phyloP scores from a whole-genome alignment of 2,797 vertebrate species.

The Danio tinwini region DNA sequence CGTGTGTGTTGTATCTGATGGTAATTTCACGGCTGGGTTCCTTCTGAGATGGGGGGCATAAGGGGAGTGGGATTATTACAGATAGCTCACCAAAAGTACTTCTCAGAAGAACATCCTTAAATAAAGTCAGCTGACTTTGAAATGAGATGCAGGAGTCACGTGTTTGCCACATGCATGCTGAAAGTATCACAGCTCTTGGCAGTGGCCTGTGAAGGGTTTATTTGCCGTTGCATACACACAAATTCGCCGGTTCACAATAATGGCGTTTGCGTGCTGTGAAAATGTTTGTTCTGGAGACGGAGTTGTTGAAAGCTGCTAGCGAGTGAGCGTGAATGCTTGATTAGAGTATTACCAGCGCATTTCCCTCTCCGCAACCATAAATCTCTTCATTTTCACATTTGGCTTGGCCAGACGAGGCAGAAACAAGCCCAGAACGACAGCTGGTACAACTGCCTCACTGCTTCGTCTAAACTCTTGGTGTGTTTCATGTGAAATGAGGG shows the following conservation, averaged over 20 bases:
- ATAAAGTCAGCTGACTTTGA: conserved; percentile 34
- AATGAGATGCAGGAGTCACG: conserved; percentile 15
- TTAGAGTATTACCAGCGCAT: conserved; percentile 73
- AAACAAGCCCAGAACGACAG: conserved; percentile 65
- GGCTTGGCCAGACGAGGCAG: conserved; percentile 68
- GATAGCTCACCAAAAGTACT: conserved; percentile 62
- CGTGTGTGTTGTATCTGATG: conserved; percentile 71
- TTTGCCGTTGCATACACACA: conserved; percentile 3
- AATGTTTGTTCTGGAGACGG: conserved; percentile 77
- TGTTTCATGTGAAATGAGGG: conserved; percentile 14
- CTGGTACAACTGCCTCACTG: conserved; percentile 53
- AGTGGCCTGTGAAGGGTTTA: not conserved
- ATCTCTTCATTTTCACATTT: conserved; percentile 68
- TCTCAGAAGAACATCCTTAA: conserved; percentile 46
- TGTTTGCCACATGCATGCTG: conserved; percentile 52
- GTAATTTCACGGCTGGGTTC: conserved; percentile 77
- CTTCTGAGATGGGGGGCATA: conserved; percentile 56
- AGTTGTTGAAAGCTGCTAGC: conserved; percentile 65
- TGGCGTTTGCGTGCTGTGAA: conserved; percentile 71
- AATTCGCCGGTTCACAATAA: conserved; percentile 58
- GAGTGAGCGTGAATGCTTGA: conserved; percentile 68
- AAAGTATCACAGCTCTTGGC: conserved; percentile 53
- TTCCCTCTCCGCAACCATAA: conserved; percentile 67
- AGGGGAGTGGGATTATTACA: conserved; percentile 69
- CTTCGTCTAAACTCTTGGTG: conserved; percentile 5